Evolutionary conservation across 2,113 vertebrate species (phyloP).

Genomic region (Prolemur simus): DNA sequence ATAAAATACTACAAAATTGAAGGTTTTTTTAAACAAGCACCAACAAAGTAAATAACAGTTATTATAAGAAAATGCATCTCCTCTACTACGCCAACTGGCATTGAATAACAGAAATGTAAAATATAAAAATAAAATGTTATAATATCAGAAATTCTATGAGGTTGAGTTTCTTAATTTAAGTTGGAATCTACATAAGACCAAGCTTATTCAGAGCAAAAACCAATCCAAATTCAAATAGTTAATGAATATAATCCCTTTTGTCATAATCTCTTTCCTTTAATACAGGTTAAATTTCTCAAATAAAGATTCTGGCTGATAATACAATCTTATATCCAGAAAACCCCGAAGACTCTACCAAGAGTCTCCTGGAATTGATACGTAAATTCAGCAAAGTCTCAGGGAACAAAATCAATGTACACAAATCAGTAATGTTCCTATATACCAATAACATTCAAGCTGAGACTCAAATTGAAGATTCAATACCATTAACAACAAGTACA

Average conservation of each 20-base stretch:
- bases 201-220: background rate
- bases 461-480: no score
- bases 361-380: no score
- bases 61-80: slow-evolving; percentile 13
- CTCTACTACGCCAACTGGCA: background rate
- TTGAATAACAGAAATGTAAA: background rate
- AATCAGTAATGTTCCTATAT: no score
- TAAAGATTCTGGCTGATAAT: background rate
- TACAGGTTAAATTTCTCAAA: background rate
- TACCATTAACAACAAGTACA: no score
- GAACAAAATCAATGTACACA: no score
- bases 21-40: background rate
- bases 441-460: no score
- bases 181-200: background rate
- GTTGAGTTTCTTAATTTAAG: background rate
- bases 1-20: slow-evolving; percentile 30
- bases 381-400: no score
- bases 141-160: background rate
- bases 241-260: background rate
- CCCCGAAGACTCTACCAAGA: no score
- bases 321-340: no score
- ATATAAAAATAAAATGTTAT: background rate
- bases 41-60: background rate
- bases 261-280: background rate
- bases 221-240: background rate